phyloP scores from a whole-genome alignment of 2,888 invertebrate species.

The Dynastes maya region DNA sequence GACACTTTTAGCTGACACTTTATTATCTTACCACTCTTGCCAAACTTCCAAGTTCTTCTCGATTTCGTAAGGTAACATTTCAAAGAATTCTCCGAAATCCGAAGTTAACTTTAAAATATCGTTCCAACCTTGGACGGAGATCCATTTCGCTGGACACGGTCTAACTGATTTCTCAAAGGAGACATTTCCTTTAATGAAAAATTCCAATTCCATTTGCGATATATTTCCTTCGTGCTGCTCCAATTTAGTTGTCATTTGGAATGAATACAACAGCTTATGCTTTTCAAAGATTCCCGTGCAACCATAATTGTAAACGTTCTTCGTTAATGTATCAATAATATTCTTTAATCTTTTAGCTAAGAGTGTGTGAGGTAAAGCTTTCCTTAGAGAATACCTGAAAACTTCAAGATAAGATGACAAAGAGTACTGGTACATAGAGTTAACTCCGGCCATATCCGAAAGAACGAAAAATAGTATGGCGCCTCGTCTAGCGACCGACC shows the following conservation, averaged over 20 bases:
- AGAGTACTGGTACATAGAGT: constrained; percentile 95
- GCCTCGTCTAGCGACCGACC: constrained; percentile 88
- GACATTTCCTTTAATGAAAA: constrained; percentile 90
- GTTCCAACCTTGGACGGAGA: constrained; percentile 81
- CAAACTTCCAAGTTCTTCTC: constrained; percentile 73
- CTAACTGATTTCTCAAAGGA: constrained; percentile 82
- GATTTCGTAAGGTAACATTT: constrained; percentile 77
- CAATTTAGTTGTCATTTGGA: constrained; percentile 90
- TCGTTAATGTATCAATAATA: constrained; percentile 88
- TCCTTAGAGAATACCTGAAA: constrained; percentile 85
- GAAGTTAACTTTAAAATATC: constrained; percentile 82
- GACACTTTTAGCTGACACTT: too few relatives aligned
- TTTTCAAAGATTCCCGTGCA: constrained; percentile 94
- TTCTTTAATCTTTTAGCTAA: constrained; percentile 82
- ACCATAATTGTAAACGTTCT: constrained; percentile 92
- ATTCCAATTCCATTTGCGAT: constrained; percentile 83
- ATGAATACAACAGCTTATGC: constrained; percentile 91
- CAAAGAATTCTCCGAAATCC: constrained; percentile 81
- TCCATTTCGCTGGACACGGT: constrained; percentile 75
- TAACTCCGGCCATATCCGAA: constrained; percentile 91
- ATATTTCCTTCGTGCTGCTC: constrained; percentile 80
- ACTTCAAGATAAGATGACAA: constrained; percentile 88
- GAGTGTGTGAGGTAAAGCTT: constrained; percentile 87
- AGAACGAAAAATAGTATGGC: constrained; percentile 93
- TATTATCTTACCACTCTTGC: constrained; percentile 76